phyloP scores from a whole-genome alignment of 1,140 invertebrate species.

The Cryptotermes secundus region DNA sequence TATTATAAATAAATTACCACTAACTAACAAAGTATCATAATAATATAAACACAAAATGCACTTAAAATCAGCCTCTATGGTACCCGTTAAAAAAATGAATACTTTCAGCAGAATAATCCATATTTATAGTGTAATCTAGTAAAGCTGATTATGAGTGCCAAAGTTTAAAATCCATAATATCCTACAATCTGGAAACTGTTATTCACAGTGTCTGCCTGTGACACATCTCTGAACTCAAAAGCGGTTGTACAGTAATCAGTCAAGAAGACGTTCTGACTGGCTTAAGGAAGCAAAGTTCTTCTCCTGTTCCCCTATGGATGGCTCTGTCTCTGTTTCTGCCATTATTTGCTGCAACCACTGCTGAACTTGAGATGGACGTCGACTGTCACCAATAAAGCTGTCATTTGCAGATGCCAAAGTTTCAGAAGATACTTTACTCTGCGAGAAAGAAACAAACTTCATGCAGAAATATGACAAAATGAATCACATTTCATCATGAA shows the following conservation, averaged over 20 bases:
- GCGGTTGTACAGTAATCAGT: neutral
- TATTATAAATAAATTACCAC: constrained; percentile 5
- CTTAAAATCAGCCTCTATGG: neutral
- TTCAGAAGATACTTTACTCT: neutral
- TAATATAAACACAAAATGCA: neutral
- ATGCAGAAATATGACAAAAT: too few relatives aligned
- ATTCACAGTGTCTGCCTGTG: too few relatives aligned
- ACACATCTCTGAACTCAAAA: too few relatives aligned
- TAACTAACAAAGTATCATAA: neutral
- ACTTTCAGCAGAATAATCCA: neutral
- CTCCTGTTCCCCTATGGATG: constrained; percentile 37
- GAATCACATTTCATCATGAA: too few relatives aligned
- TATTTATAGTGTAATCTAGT: neutral
- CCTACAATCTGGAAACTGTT: too few relatives aligned
- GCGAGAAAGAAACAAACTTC: neutral
- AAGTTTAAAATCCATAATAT: neutral
- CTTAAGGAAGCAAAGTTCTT: neutral
- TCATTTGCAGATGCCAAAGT: neutral
- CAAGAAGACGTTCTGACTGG: neutral
- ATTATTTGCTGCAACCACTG: constrained; percentile 58
- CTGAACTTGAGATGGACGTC: constrained; percentile 55
- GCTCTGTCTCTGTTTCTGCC: constrained; percentile 56
- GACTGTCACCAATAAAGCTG: constrained; percentile 39
- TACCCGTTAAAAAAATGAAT: constrained; percentile 10
- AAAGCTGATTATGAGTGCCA: neutral